Base-by-base conservation (phyloP, 2,113 vertebrate species). In the Rhinolophus sinicus region DNA sequence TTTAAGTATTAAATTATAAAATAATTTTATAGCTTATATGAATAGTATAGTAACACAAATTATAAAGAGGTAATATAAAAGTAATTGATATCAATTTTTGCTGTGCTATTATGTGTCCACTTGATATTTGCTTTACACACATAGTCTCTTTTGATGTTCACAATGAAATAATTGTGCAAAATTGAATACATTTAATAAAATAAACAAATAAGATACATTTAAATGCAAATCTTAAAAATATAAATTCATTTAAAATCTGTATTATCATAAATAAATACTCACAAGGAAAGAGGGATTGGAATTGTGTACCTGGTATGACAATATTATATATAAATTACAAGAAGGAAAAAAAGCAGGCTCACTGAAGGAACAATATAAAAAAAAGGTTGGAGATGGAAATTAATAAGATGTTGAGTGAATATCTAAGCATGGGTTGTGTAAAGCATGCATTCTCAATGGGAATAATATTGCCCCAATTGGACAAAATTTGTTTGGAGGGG, bases 191-290 rank as follows among this genome's bases (percentile, higher is more conserved):
- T 26, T 83, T 62, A 26, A 67, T 77, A 26, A 84, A 50, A 40
- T 30, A 84, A 80, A 52, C 4, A 78, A 21, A 35, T 24, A 54
- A 80, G 67, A 78, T 65, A 54, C 6, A 56, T 47, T 94, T 75
- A 78, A 73, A 33, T 52, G 82, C 22, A 69, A 30, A 9, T 60
- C 22, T 12, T 0, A 50, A 73, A 95, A 80, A 21, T 2, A n/a
- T 76, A 70, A 54, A 62, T 64, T n/a, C 28, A 24, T 26, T 88
- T 70, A 38, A 95, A 93, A 93, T 93, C 1, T 54, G 2, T 77
- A 11, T 52, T 93, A 56, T 77, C 33, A 33, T 60, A 54, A 87
- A 38, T 89, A 54, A 91, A 52, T 81, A 5, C 24, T 86, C 15
- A 47, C 8, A 80, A 70, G 5, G 16, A 94, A 77, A 28, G 3